These are phyloP conservation scores for Gandaritis pyraliata DNA, from an alignment of 2,888 invertebrate genomes.

Conservation along the genomic window DNA sequence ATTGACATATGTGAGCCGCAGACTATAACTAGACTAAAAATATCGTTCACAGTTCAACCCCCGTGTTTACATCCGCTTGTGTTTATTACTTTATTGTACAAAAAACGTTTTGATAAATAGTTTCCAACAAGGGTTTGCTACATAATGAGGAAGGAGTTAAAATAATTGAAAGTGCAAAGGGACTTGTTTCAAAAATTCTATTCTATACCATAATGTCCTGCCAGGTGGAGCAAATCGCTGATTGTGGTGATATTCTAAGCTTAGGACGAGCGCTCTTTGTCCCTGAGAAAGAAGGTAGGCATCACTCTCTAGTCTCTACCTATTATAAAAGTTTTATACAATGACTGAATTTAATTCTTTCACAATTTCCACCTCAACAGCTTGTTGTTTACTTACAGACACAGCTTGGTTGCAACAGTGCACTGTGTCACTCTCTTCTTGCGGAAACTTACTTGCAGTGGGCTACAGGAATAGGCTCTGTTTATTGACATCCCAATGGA, in stretches of 20 bases:
- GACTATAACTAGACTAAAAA: no score
- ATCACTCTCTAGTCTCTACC: no score
- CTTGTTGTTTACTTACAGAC: slow-evolving; percentile 57
- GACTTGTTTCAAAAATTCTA: background rate
- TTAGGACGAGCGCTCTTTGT: slow-evolving; percentile 85
- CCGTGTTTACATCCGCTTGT: no score
- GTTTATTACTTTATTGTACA: no score
- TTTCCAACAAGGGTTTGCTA: background rate
- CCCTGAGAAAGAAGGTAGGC: slow-evolving; percentile 75
- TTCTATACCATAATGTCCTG: slow-evolving; percentile 63
- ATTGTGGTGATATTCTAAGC: slow-evolving; percentile 84
- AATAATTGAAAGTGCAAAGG: background rate
- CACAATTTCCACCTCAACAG: background rate
- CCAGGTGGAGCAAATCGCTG: slow-evolving; percentile 86
- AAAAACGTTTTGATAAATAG: background rate
- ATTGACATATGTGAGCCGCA: no score
- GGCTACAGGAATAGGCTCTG: slow-evolving; percentile 71
- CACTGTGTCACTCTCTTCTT: slow-evolving; percentile 72
- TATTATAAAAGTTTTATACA: background rate
- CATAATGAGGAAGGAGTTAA: background rate
- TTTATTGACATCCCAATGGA: slow-evolving; percentile 77
- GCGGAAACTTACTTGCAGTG: slow-evolving; percentile 73
- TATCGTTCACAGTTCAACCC: no score
- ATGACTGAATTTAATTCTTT: no score
- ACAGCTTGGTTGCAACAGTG: slow-evolving; percentile 76